Percentiles rank a stretch among this genome's conserved stretches.
phyloP scores from a whole-genome alignment of 2,113 vertebrate species.

The Columbina picui region DNA sequence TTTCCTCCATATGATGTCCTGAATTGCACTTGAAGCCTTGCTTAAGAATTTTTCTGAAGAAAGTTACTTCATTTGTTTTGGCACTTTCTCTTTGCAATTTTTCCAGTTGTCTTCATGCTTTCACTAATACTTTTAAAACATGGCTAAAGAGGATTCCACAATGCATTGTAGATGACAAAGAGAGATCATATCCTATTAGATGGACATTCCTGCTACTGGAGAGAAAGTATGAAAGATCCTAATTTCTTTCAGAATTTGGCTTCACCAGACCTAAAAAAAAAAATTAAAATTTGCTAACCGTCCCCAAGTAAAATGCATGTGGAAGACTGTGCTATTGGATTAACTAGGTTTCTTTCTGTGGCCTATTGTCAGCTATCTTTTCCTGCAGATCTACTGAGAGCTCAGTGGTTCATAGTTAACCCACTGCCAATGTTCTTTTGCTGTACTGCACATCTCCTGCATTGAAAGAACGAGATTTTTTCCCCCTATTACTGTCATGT shows the following conservation, averaged over 20 bases:
- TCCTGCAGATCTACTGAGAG: not conserved
- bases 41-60: not conserved
- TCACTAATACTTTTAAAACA: not conserved
- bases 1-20: not conserved
- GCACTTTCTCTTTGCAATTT: not conserved
- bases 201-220: not conserved
- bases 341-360: not conserved
- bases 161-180: not conserved
- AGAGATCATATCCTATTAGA: not conserved
- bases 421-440: not conserved
- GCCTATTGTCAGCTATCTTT: not conserved
- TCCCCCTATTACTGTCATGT: not conserved
- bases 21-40: not conserved
- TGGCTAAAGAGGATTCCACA: not conserved
- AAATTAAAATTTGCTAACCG: not conserved
- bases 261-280: not conserved
- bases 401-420: not conserved
- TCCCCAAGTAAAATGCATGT: not conserved
- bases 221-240: not conserved
- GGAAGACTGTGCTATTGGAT: not conserved
- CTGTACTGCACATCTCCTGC: not conserved
- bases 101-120: constrained; percentile 8
- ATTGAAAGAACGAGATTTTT: not conserved
- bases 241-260: not conserved
- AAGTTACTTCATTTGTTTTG: constrained; percentile 14